Evolutionary conservation across 2,113 vertebrate species (phyloP), one percentile per base, ranked within the genome.

Genomic region (Toxostoma redivivum): DNA sequence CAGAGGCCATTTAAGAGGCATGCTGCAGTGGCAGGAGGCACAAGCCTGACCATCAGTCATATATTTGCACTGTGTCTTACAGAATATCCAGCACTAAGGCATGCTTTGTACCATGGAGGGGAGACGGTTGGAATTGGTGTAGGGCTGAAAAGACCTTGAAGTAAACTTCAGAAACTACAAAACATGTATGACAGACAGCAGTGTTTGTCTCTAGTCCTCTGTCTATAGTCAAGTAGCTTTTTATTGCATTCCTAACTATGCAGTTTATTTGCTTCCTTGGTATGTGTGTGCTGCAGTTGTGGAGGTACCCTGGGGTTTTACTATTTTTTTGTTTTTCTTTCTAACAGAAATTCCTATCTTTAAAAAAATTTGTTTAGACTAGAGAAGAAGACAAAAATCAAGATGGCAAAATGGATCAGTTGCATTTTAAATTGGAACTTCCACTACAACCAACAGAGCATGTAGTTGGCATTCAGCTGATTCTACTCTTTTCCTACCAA

Each of bases 401-500:
- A 86, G 99, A 99, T 88, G 99, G 99, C 20, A 99, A 99, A 88
- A 93, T 98, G 97, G 99, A 99, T 86, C 42, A 78, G 40, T 58
- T 99, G 30, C 87, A 95, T 69, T 98, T 99, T 76, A 97, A 92
- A 19, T 56, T 99, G 96, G 98, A 98, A 84, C 98, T 99, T 74
- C 99, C 99, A 1, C 95, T 99, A 50, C 98, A 96, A 65, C 58
- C 98, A 14, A 96, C 96, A 4, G 99, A 99, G 54, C 97, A 99
- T 4, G 96, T 99, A 22, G 97, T 99, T 54, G 98, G 98, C 5
- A 80, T 99, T 40, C 99, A 99, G 78, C 98, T 99, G 71, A 97
- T 99, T 83, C 96, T 99, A 65, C 99, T 98, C 44, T 99, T 99
- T 97, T 98, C 98, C 92, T 99, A 99, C 97, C 98, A 98, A 48